Evolutionary conservation across 2,888 invertebrate genomes (phyloP).

Genomic region (Drosophila mayaguana): DNA sequence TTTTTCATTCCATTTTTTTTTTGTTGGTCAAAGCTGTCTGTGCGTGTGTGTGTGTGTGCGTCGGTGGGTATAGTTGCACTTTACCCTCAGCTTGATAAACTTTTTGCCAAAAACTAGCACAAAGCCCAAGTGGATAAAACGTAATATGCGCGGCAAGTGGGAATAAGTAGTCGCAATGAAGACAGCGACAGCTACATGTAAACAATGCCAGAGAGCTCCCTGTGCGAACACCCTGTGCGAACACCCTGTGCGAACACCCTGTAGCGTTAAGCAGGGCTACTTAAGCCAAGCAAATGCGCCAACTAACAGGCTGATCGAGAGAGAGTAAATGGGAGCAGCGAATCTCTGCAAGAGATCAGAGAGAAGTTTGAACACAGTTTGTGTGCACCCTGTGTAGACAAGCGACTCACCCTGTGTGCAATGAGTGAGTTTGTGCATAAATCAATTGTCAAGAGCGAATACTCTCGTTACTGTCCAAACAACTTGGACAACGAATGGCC

Average conservation of each 20-base stretch:
- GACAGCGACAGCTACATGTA: slow-evolving; percentile 9
- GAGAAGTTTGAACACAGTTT: not conserved
- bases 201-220: slow-evolving; percentile 3
- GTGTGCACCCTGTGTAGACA: not conserved
- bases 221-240: slow-evolving; percentile 12
- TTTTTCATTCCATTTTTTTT: slow-evolving; percentile 48
- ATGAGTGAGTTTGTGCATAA: not conserved
- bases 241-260: slow-evolving; percentile 14
- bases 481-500: not conserved
- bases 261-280: not conserved
- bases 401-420: not conserved
- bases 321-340: not conserved
- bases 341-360: not conserved
- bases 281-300: no score
- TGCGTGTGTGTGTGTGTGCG: slow-evolving; percentile 28
- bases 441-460: slow-evolving; percentile 2
- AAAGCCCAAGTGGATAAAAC: slow-evolving; percentile 17
- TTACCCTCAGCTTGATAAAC: slow-evolving; percentile 56
- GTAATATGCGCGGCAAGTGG: slow-evolving; percentile 37
- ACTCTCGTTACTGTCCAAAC: not conserved
- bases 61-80: slow-evolving; percentile 48
- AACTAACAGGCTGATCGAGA: not conserved
- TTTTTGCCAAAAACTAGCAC: slow-evolving; percentile 62
- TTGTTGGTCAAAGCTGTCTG: slow-evolving; percentile 37
- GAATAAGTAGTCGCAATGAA: slow-evolving; percentile 28